These are phyloP conservation scores for Pelodiscus sinensis DNA, from an alignment of 2,113 vertebrate genomes.

Conservation along the genomic window DNA sequence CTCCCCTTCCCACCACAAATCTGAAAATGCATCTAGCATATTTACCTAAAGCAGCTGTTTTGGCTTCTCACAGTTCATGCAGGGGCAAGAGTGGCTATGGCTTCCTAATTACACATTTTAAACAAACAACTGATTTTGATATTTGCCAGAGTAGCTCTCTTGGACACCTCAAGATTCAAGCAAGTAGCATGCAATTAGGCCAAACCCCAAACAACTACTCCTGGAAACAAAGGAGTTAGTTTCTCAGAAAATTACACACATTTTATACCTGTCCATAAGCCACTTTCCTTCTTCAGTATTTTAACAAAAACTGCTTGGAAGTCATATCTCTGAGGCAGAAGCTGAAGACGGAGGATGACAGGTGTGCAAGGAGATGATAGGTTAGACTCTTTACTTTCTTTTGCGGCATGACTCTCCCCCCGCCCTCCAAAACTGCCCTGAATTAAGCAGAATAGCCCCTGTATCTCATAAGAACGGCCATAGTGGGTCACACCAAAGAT, in stretches of 20 bases:
- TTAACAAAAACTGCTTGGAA: neutral
- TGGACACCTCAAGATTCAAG: neutral
- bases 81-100: neutral
- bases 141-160: neutral
- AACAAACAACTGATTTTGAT: neutral
- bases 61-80: neutral
- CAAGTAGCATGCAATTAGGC: neutral
- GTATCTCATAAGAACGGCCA: neutral
- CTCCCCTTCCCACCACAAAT: neutral
- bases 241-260: neutral
- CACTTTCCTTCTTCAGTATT: neutral
- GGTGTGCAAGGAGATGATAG: neutral
- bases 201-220: neutral
- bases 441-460: neutral
- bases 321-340: neutral
- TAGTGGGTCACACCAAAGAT: too few species aligned
- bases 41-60: neutral
- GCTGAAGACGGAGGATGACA: neutral
- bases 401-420: neutral
- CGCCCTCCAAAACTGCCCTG: neutral
- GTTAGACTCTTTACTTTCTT: neutral
- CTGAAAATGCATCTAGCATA: neutral
- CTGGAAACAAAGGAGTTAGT: neutral
- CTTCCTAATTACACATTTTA: neutral
- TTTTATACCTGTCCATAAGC: neutral